Base-by-base conservation (phyloP, 2,797 vertebrate species). In the Poeciliopsis infans region DNA sequence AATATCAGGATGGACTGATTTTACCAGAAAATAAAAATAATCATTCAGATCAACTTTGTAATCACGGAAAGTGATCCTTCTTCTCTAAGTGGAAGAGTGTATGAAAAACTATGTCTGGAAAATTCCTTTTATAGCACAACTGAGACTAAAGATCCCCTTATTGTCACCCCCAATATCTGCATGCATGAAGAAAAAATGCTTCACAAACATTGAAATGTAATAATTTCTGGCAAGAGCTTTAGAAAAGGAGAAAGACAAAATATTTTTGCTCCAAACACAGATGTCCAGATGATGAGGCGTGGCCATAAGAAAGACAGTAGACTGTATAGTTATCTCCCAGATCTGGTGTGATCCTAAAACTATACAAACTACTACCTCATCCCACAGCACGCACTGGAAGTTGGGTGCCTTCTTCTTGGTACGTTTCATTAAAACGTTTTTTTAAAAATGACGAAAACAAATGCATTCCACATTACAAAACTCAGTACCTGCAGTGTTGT, bases 351-450 rank as follows among this genome's bases (percentile, higher is more conserved):
- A 99, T 97, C 97, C 97, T 97, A 97, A 98, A 99, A 99, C 97
- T 98, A 99, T 99, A 99, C 98, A 99, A 99, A 98, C 97, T 98
- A 99, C 98, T 99, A 99, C 98, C 98, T 99, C 98, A 98, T 91
- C 97, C 96, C 97, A 97, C 93, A 96, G 93, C 94, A 95, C 79
- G 90, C 94, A 90, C 66, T 80, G 47, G 46, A 80, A 80, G 79
- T 73, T 80, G 83, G 81, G 68, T 79, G 79, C 72, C 80, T 78
- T 78, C 53, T 76, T 79, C 78, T 66, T 28, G 72, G 39, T 39
- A 77, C 43, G 46, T 55, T 39, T 88, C 79, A 77, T 64, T 64
- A 64, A 61, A 84, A 45, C 76, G 66, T 41, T 41, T 8, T 41
- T 1, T 41, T 53, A 64, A 75, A 20, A 85, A 75, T 68, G 0